Base-by-base conservation (phyloP, 1,140 invertebrate genomes). In the Orchesella cincta region DNA sequence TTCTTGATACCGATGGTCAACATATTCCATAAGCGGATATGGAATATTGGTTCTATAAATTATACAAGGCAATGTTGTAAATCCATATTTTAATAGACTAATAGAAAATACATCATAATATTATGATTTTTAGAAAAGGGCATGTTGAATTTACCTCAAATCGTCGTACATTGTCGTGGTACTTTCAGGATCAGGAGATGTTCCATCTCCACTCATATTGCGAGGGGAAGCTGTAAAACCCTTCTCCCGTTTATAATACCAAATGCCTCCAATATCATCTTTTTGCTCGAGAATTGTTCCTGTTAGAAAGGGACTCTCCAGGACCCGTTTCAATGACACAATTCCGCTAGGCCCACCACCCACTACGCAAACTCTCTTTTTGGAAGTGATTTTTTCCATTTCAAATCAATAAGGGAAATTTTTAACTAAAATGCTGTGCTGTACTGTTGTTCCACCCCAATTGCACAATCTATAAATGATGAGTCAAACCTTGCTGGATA, bases 371-470 rank as follows among this genome's bases (percentile, higher is more conserved):
- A 67, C 62, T 29, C n/a, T 29, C 31, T 67, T 67, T 33, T 33
- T 67, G 8, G 8, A 8, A 3, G n/a, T 31, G 12, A 3, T 29
- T 26, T 67, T 57, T 23, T 8, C 54, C 54, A 57, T 57, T 57
- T 46, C 39, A 46, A 46, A 20, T 12, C 39, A 46, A 46, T 46
- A 46, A 46, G 39, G 20, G 8, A 46, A 46, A 12, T 46, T 12
- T 8, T 5, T 46, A 46, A 18, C 39, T 18, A 46, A 46, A 46
- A 46, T n/a, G n/a, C 91, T 89, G n/a, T n/a, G n/a, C n/a, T n/a
- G n/a, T n/a, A n/a, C n/a, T n/a, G n/a, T n/a, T n/a, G n/a, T n/a
- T n/a, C n/a, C n/a, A n/a, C n/a, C n/a, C n/a, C n/a, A n/a, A n/a
- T n/a, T n/a, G n/a, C n/a, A n/a, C n/a, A n/a, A n/a, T n/a, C n/a